A percentile compares a stretch with the other conserved stretches of the same genome.
Evolutionary conservation across 2,888 invertebrate genomes (phyloP).

Genomic region (Melangyna quadrimaculata): DNA sequence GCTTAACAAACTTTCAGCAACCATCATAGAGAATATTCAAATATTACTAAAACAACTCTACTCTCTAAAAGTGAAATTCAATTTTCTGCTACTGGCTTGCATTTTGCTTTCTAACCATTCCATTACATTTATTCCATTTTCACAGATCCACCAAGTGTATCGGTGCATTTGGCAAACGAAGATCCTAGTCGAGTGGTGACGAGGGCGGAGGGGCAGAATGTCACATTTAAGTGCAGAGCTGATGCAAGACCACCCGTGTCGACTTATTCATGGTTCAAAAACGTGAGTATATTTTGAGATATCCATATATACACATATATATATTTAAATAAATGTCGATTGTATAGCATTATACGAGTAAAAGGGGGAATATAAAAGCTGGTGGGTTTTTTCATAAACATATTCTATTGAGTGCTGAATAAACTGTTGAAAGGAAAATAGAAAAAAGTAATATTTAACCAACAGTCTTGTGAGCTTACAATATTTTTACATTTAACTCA

Average conservation of each 20-base stretch:
- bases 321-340: slow-evolving; percentile 15
- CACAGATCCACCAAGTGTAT: slow-evolving; percentile 91
- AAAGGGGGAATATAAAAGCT: slow-evolving; percentile 28
- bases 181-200: slow-evolving; percentile 84
- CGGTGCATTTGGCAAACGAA: slow-evolving; percentile 85
- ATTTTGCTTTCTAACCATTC: slow-evolving; percentile 34
- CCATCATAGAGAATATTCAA: slow-evolving; percentile 27
- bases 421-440: background rate
- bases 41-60: slow-evolving; percentile 17
- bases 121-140: slow-evolving; percentile 73
- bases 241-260: slow-evolving; percentile 89
- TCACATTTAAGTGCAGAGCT: slow-evolving; percentile 89
- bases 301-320: background rate
- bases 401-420: slow-evolving; percentile 2
- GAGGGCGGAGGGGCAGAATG: slow-evolving; percentile 87
- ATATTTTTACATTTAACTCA: background rate
- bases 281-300: slow-evolving; percentile 84
- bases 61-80: slow-evolving; percentile 8
- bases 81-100: slow-evolving; percentile 33
- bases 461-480: background rate
- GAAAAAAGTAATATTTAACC: background rate
- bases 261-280: slow-evolving; percentile 90
- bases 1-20: slow-evolving; percentile 17
- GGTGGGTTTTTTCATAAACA: slow-evolving; percentile 4
- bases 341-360: slow-evolving; percentile 12